Evolutionary conservation across 2,888 invertebrate species (phyloP), one percentile per base, ranked within the genome.

Genomic region (Phengaris alcon): DNA sequence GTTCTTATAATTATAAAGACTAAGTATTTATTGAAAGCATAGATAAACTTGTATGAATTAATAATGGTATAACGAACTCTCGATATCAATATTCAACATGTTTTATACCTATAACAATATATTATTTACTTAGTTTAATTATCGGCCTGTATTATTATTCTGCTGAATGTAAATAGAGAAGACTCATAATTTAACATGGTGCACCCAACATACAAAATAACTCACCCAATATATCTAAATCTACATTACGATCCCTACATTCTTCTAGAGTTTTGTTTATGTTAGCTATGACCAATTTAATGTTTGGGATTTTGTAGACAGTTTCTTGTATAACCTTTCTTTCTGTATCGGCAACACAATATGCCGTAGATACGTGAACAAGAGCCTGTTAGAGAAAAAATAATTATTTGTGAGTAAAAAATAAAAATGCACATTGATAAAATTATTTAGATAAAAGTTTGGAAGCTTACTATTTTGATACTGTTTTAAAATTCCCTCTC

Each of bases 321-420:
- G 57, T 57, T 15, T 46, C 44, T 44, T 68, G 46, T 68, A 68
- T 2, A 68, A n/a, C 13, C 7, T n/a, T 44, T n/a, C 46, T 68
- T 10, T 46, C 55, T 73, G 76, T 76, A 72, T 81, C 75, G 1
- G 78, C 77, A 35, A 82, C 80, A 8, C 80, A 78, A 69, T 77
- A 83, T 8, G 82, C 79, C 7, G 82, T 83, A n/a, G 83, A 72
- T 10, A 72, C 22, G 48, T 72, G 72, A 22, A 72, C 52, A 51
- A 72, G 82, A 48, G 52, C 72, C 51, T 52, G 44, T 4, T 48
- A 48, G 0, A 48, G 8, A 48, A 48, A 7, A 7, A 48, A 48
- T 46, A 48, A 48, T 7, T 48, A 48, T 48, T 48, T 46, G 6
- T 6, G 46, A 46, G 6, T 0, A 48, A 6, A 7, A 7, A 6